Evolutionary conservation across 2,888 invertebrate species (phyloP).

Genomic region (Leucoptera coffeella): DNA sequence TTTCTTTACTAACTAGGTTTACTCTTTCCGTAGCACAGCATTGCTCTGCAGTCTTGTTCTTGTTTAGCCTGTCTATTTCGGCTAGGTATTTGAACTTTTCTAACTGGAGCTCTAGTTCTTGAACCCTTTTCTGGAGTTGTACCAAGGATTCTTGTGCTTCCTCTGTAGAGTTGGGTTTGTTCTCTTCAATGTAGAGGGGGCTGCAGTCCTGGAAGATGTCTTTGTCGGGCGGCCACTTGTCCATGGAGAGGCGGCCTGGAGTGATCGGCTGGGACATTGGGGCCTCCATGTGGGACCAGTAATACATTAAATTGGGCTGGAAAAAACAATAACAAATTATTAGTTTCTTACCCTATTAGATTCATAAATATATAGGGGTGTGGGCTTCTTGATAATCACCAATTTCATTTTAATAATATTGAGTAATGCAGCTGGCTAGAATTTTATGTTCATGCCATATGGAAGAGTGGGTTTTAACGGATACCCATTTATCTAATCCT

Average conservation of each 20-base stretch:
- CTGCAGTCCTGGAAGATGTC: conserved; percentile 23
- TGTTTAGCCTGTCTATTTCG: conserved; percentile 27
- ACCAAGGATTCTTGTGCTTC: conserved; percentile 27
- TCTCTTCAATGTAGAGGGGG: conserved; percentile 32
- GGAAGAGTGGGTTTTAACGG: no score
- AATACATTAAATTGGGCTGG: conserved; percentile 86
- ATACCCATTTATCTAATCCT: no score
- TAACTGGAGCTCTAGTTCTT: conserved; percentile 30
- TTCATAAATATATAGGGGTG: no score
- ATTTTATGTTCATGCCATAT: no score
- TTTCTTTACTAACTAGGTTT: conserved; percentile 22
- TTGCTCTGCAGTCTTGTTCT: no score
- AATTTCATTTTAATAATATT: no score
- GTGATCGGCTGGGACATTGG: conserved; percentile 61
- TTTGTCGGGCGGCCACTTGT: conserved; percentile 66
- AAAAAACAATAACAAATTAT: conserved; percentile 12
- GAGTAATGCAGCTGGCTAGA: no score
- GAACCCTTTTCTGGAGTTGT: conserved; percentile 24
- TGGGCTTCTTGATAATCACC: no score
- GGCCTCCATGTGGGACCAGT: conserved; percentile 79
- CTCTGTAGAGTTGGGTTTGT: conserved; percentile 33
- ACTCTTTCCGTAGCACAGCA: no score
- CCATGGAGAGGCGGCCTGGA: conserved; percentile 66
- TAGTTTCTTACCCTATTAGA: no score
- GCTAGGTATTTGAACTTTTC: conserved; percentile 27